These are phyloP conservation scores for Apoda limacodes DNA, from an alignment of 2,888 invertebrate genomes.

Conservation along the genomic window DNA sequence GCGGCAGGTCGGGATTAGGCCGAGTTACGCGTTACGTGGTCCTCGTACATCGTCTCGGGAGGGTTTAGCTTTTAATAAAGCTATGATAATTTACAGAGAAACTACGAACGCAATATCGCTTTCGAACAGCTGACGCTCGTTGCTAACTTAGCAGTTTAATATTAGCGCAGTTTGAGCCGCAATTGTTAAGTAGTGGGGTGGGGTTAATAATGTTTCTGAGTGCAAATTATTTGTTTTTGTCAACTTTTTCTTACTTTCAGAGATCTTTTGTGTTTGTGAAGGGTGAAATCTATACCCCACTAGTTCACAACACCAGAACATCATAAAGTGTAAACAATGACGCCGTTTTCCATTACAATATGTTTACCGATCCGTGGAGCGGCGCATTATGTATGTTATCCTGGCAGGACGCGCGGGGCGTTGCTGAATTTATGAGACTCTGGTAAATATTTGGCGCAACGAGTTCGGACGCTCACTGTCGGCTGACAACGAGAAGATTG, in stretches of 20 bases:
- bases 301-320: constrained; percentile 61
- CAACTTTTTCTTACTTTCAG: too few relatives aligned
- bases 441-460: constrained; percentile 65
- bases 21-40: constrained; percentile 23
- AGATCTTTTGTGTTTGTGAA: constrained; percentile 20
- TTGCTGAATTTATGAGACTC: constrained; percentile 63
- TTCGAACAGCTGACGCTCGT: constrained; percentile 11
- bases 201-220: too few relatives aligned
- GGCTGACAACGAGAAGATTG: constrained; percentile 66
- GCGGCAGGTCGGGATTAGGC: constrained; percentile 39
- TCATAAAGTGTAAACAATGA: constrained; percentile 68
- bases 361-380: constrained; percentile 68
- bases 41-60: constrained; percentile 25
- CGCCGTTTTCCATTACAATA: constrained; percentile 70
- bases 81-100: constrained; percentile 35
- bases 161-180: neutral
- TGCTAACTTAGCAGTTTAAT: constrained; percentile 14
- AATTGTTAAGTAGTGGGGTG: too few relatives aligned
- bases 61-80: constrained; percentile 35
- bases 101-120: constrained; percentile 25
- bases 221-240: too few relatives aligned
- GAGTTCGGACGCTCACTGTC: constrained; percentile 52
- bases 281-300: constrained; percentile 35
- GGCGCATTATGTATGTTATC: constrained; percentile 68
- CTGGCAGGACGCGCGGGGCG: constrained; percentile 56